Evolutionary conservation across 2,797 vertebrate species (phyloP), one percentile per base, ranked within the genome.

Genomic region (Chiropotes sagulatus): DNA sequence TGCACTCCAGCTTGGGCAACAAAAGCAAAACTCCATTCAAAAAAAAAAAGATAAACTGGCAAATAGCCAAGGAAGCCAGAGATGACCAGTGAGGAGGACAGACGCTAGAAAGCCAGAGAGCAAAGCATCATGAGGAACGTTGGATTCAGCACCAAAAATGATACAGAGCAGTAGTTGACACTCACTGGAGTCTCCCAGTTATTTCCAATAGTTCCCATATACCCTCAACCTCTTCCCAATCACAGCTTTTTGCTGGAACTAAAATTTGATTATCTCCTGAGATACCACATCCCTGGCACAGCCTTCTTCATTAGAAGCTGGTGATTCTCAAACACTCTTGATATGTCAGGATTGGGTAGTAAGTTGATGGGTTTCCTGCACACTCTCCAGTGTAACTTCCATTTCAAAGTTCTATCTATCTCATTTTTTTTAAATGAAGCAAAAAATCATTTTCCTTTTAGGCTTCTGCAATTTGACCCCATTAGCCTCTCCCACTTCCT

Each of bases 111-210:
- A 70, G 11, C 12, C 28, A 80, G 52, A 83, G 83, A 64, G 7
- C 7, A 54, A 7, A 36, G 2, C 10, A 15, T 33, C 20, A 2
- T 9, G 17, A 85, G n/a, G 19, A 89, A 76, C 26, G 24, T 57
- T 7, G 36, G 6, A 72, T 80, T 2, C 0, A 4, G 19, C 10
- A 39, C 10, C 83, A 73, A 30, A 13, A 83, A 81, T 22, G 39
- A 48, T 36, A 41, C 1, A 33, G 7, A 3, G 30, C 44, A 30
- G 4, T 14, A 36, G 9, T 0, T 17, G 20, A 15, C 14, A 24
- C n/a, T 58, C 46, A 67, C 15, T 2, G 3, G 39, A 64, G 28
- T 39, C 20, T 15, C n/a, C 15, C 26, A n/a, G 6, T 19, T 75
- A n/a, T 44, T 91, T 75, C 33, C 7, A 24, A 4, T 2, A n/a